Evolutionary conservation across 2,888 invertebrate species (phyloP).

Genomic region (Eueremaeus valkanovi): DNA sequence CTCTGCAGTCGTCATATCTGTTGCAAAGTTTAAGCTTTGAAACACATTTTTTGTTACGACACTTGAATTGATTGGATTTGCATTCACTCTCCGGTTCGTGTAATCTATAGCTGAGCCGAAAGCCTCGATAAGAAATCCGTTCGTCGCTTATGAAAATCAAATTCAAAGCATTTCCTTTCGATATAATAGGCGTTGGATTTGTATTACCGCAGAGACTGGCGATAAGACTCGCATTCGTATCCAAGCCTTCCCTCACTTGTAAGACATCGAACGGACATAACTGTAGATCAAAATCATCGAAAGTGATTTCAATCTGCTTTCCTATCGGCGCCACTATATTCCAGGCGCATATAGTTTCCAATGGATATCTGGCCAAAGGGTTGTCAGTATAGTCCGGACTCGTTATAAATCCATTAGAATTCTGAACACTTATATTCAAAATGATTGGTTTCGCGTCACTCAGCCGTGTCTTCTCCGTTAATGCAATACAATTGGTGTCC

Average conservation of each 20-base stretch:
- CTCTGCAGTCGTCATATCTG: conserved; percentile 17
- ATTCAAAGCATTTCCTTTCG: not conserved
- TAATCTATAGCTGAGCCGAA: not conserved
- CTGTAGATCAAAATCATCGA: conserved; percentile 9
- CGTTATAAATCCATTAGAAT: not conserved
- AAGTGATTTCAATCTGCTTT: not conserved
- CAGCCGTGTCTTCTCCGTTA: not conserved
- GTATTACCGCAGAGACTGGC: not conserved
- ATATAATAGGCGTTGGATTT: not conserved
- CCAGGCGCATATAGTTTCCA: not conserved
- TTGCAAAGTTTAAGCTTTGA: not conserved
- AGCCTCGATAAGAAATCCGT: conserved; percentile 25
- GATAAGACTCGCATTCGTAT: not conserved
- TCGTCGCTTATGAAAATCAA: conserved; percentile 24
- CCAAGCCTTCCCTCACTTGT: not conserved
- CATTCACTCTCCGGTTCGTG: not conserved
- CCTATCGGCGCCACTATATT: not conserved
- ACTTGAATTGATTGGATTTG: not conserved
- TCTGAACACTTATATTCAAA: not conserved
- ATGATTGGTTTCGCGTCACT: conserved; percentile 2
- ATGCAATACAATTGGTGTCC: not conserved
- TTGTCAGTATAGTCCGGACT: not conserved
- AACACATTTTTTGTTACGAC: conserved; percentile 11
- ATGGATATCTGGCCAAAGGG: not conserved
- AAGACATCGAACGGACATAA: not conserved